Percentiles rank a stretch among this genome's conserved stretches.
These are phyloP conservation scores for Columba livia DNA, from an alignment of 2,113 vertebrate genomes.

Conservation along the genomic window DNA sequence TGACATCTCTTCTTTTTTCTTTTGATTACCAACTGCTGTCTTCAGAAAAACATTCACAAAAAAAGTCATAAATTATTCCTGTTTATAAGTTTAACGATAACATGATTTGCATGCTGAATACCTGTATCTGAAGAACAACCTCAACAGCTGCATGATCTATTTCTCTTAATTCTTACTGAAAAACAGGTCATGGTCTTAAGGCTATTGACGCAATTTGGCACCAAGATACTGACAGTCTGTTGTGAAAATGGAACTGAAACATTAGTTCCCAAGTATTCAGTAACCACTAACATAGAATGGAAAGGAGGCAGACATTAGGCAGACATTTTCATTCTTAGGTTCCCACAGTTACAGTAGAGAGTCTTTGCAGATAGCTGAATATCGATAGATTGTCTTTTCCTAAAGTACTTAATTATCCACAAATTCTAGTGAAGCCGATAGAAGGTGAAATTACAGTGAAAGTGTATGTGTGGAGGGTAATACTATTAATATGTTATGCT, in stretches of 20 bases:
- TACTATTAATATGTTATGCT: fast-evolving
- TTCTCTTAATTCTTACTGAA: background rate
- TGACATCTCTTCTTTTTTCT: background rate
- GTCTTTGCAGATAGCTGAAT: background rate
- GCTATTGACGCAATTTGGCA: background rate
- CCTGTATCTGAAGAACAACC: background rate
- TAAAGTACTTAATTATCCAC: background rate
- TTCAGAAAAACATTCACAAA: background rate
- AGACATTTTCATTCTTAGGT: background rate
- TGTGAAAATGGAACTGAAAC: background rate
- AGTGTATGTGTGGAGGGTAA: background rate
- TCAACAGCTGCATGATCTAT: background rate
- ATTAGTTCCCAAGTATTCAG: background rate
- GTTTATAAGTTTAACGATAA: background rate
- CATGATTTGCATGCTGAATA: background rate
- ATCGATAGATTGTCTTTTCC: background rate
- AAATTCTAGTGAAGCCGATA: background rate
- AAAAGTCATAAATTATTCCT: background rate
- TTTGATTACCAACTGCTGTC: background rate
- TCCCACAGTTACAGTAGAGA: background rate
- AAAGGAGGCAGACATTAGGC: background rate
- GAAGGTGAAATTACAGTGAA: background rate
- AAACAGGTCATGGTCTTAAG: background rate
- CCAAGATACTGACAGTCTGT: background rate
- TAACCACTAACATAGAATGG: background rate